phyloP scores from a whole-genome alignment of 2,797 vertebrate species.

The Pipistrellus pygmaeus region DNA sequence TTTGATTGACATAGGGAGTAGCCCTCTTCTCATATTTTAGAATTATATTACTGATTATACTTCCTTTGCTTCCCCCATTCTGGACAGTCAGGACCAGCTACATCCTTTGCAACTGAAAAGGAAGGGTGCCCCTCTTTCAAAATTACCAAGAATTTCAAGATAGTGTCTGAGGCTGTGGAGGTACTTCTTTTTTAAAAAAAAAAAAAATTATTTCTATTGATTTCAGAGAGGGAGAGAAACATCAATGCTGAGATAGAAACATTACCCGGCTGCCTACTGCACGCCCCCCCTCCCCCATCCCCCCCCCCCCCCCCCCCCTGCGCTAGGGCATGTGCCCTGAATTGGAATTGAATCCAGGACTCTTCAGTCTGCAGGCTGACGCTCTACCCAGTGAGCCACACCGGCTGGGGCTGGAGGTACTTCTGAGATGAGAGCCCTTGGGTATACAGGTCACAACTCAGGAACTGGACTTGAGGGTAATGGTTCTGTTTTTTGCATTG shows the following conservation, averaged over 20 bases:
- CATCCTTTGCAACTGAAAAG: constrained; percentile 43
- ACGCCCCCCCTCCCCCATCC: no score
- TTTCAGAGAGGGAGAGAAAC: no score
- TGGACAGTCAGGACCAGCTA: background rate
- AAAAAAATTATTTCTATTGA: no score
- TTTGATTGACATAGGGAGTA: constrained; percentile 56
- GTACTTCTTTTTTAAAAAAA: background rate
- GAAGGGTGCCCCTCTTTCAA: background rate
- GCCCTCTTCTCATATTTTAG: constrained; percentile 37
- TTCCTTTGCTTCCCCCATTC: background rate
- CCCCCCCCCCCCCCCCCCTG: no score
- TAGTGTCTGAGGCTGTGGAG: background rate
- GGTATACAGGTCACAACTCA: background rate
- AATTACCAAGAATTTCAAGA: constrained; percentile 49
- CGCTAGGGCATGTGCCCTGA: no score
- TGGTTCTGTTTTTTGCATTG: background rate
- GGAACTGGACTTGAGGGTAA: background rate
- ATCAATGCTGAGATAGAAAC: no score
- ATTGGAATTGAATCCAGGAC: no score
- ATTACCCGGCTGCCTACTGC: no score
- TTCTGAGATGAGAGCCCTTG: background rate
- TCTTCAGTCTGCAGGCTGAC: no score
- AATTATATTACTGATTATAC: background rate
- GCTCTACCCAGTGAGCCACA: no score
- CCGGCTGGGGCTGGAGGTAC: background rate